Percentiles rank a stretch among this genome's conserved stretches.
These are phyloP conservation scores for Drosophila oshimai DNA, from an alignment of 1,140 invertebrate species.

Conservation along the genomic window DNA sequence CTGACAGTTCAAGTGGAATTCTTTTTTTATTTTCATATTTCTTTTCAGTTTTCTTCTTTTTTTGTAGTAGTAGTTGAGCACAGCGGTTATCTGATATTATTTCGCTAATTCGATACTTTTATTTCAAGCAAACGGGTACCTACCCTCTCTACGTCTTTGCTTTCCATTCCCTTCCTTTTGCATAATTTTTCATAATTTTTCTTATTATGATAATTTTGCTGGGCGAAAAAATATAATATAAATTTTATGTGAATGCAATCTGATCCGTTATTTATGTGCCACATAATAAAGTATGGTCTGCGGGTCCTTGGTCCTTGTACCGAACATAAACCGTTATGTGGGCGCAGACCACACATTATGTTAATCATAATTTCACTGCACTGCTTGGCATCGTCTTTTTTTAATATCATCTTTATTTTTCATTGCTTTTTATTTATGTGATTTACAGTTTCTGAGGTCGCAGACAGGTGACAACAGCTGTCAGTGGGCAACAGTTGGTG, in stretches of 20 bases:
- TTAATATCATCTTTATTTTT: constrained; percentile 11
- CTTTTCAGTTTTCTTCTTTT: constrained; percentile 19
- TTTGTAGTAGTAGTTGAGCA: constrained; percentile 25
- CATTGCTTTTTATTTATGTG: constrained; percentile 22
- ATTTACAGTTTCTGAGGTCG: constrained; percentile 56
- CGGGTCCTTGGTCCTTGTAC: constrained; percentile 52
- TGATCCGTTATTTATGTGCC: constrained; percentile 72
- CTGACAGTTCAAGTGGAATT: constrained; percentile 72
- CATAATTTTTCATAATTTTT: constrained; percentile 73
- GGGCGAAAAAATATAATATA: constrained; percentile 53
- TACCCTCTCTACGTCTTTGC: too few relatives aligned
- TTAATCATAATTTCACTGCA: constrained; percentile 47
- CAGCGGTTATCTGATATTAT: constrained; percentile 75
- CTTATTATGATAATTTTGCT: constrained; percentile 70
- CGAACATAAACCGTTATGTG: constrained; percentile 64
- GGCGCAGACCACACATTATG: constrained; percentile 76
- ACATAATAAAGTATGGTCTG: constrained; percentile 42
- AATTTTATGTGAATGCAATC: constrained; percentile 78
- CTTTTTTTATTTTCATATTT: constrained; percentile 30
- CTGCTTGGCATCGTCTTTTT: constrained; percentile 2
- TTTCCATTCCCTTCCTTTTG: constrained; percentile 29
- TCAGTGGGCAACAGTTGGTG: constrained; percentile 44
- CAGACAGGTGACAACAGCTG: constrained; percentile 75
- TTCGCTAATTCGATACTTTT: constrained; percentile 82
- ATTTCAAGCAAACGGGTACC: constrained; percentile 52